Base-by-base conservation (phyloP, 2,888 invertebrate genomes). In the Drosophila nr. perissopoda region DNA sequence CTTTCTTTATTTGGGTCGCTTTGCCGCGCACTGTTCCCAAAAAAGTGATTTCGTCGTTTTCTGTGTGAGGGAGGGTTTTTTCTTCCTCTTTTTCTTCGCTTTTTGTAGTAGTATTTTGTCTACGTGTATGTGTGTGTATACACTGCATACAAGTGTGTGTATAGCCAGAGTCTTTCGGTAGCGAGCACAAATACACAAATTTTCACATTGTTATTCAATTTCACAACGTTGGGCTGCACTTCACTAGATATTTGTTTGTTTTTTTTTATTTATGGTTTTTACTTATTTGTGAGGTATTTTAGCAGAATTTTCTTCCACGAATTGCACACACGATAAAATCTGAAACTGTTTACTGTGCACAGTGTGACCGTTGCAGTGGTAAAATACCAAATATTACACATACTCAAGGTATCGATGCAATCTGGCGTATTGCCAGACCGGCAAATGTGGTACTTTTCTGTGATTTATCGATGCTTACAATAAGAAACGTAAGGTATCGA, bases 1-100 rank as follows among this genome's bases (percentile, higher is more conserved):
- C 73, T 80, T 71, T 82, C 83, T 85, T 80, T 83, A 90, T 87
- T 90, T 90, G 89, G 90, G 90, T 87, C 87, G 90, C 73, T 75
- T 73, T 73, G 81, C 73, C 73, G 80, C 78, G 65, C 62, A 72
- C 70, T 61, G 63, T 73, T 71, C 72, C 73, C 72, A 81, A 80
- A 76, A 76, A 78, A 63, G 69, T 69, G 64, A 69, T 69, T 72
- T 56, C 69, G 78, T 25, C 45, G 45, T 25, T 25, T 45, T 45
- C 45, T 73, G 64, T 65, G 73, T 68, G 69, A 84, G 70, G 69
- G 72, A 81, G 73, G 83, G 74, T 69, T 57, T 42, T 40, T 49
- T 49, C 49, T 49, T 40, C 40, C 42, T 57, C 38, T 57, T 25
- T n/a, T 27, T 21, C 16, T 54, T 38, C 21, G 42, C n/a, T 31